Base-by-base conservation (phyloP, 2,888 invertebrate genomes). In the Andricus curvator region DNA sequence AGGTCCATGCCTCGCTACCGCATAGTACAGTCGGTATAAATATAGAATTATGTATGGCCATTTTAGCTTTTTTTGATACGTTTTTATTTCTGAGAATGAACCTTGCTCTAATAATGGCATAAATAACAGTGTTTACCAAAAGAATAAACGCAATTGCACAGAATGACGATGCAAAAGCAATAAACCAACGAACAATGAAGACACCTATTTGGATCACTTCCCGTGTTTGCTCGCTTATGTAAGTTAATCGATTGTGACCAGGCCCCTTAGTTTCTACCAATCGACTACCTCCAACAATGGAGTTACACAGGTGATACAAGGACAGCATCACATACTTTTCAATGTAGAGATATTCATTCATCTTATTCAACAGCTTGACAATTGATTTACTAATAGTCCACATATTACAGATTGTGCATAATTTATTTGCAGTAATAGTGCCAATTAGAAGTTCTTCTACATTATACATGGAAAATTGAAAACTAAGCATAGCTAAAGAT, bases 281-380 rank as follows among this genome's bases (percentile, higher is more conserved):
- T 81, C 77, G 81, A 60, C 80, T 70, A 77, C 70, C 68, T 77
- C 80, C 25, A 80, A 77, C 60, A 74, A 51, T 74, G 15, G n/a
- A 74, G 3, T 56, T 51, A 29, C 81, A 81, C 87, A 88, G 88
- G 88, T 87, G 88, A 81, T 85, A 83, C 86, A 86, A 86, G 87
- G 88, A 74, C 74, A 56, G 51, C 74, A 56, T 56, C 74, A 56
- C 51, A 51, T 56, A 56, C 33, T 74, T 74, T 51, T 74, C 74
- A 74, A 74, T 56, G 2, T 20, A 70, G 20, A 70, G 51, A 56
- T 51, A 70, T 70, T 2, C 70, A 74, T 56, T 74, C 33, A 74
- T 74, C 74, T 74, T 74, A 56, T 74, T 56, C 51, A 74, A 74
- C 56, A 56, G 74, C 11, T 33, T 22, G 51, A 56, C 74, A 74